A percentile compares a stretch with the other conserved stretches of the same genome.
Evolutionary conservation across 1,140 invertebrate genomes (phyloP).

Genomic region (Adoxophyes honmai): DNA sequence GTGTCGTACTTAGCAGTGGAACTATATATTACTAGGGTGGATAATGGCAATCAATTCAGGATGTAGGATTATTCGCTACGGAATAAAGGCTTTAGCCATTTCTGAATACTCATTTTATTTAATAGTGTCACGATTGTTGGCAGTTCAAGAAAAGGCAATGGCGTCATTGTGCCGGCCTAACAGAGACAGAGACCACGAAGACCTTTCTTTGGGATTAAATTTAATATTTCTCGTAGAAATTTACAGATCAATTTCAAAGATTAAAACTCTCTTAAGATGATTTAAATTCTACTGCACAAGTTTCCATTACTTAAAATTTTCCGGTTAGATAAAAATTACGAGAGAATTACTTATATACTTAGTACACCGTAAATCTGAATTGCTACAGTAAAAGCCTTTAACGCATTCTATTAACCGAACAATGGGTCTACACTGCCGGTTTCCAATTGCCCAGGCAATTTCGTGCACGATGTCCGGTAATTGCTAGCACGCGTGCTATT

Average conservation of each 20-base stretch:
- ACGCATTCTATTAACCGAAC: background rate
- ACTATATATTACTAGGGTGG: too few relatives aligned
- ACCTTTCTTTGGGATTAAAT: background rate
- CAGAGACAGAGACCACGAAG: background rate
- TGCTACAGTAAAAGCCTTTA: background rate
- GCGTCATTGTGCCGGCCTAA: background rate
- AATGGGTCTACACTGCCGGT: background rate
- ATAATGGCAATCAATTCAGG: too few relatives aligned
- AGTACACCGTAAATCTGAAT: too few relatives aligned
- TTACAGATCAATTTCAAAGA: slow-evolving; percentile 1
- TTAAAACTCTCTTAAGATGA: too few relatives aligned
- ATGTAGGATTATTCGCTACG: background rate
- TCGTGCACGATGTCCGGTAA: background rate
- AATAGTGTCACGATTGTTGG: slow-evolving; percentile 13
- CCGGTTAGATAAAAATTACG: too few relatives aligned
- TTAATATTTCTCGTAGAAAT: background rate
- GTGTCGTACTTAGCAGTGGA: too few relatives aligned
- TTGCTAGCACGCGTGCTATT: too few relatives aligned
- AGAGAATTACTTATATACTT: too few relatives aligned
- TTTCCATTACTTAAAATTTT: too few relatives aligned
- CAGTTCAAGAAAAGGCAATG: slow-evolving; percentile 1
- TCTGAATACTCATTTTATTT: slow-evolving; percentile 14
- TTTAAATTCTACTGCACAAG: too few relatives aligned
- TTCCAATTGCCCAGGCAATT: background rate
- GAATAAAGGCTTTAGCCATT: slow-evolving; percentile 11